Evolutionary conservation across 2,797 vertebrate species (phyloP).

Genomic region (Tiaroga cobitis): DNA sequence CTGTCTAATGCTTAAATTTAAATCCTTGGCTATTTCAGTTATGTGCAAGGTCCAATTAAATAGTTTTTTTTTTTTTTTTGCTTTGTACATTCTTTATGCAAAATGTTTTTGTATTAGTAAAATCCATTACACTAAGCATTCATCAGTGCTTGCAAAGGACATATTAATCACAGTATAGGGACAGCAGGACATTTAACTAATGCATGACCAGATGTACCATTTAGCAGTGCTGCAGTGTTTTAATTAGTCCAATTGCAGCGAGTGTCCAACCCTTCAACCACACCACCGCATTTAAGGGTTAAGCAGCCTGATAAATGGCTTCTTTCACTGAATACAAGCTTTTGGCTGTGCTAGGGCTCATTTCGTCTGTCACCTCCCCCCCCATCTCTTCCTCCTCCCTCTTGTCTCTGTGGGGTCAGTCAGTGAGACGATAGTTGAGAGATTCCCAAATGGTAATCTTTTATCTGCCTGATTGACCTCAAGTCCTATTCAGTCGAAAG

Average conservation of each 20-base stretch:
- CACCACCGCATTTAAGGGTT: constrained; percentile 48
- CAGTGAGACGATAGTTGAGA: constrained; percentile 61
- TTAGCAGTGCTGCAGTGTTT: constrained; percentile 40
- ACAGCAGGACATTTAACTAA: constrained; percentile 44
- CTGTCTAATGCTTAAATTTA: background rate
- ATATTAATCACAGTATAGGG: constrained; percentile 23
- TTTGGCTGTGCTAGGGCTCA: constrained; percentile 46
- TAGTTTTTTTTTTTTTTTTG: background rate
- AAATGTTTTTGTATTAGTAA: background rate
- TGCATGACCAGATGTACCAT: constrained; percentile 56
- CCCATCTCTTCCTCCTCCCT: constrained; percentile 37
- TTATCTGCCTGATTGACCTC: constrained; percentile 63
- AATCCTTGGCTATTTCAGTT: constrained; percentile 1
- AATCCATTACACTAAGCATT: background rate
- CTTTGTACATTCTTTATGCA: background rate
- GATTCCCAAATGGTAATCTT: constrained; percentile 63
- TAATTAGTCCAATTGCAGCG: constrained; percentile 58
- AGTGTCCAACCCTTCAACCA: constrained; percentile 37
- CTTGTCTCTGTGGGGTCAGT: constrained; percentile 58
- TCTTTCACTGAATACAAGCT: constrained; percentile 50
- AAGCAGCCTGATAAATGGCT: constrained; percentile 58
- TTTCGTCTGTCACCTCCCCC: constrained; percentile 22
- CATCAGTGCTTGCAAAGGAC: constrained; percentile 22
- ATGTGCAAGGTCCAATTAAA: background rate
- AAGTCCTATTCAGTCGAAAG: constrained; percentile 51